Percentiles rank a stretch among this genome's conserved stretches.
Evolutionary conservation across 2,113 vertebrate species (phyloP).

Genomic region (Ginglymostoma cirratum): DNA sequence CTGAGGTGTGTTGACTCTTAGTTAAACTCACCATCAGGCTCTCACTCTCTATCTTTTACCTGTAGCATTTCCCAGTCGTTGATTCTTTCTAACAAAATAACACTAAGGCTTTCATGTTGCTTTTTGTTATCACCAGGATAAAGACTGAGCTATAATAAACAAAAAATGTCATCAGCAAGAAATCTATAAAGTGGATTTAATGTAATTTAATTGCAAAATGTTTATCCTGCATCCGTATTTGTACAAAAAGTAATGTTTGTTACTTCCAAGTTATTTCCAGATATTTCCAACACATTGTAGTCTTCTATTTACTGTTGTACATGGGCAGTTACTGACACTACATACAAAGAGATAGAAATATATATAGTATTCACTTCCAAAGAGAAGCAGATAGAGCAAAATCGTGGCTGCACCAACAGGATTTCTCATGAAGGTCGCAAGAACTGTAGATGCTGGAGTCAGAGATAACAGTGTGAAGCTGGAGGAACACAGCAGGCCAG

Average conservation of each 20-base stretch:
- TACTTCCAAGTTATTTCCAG: not conserved
- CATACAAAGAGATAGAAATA: not conserved
- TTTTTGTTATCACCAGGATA: not conserved
- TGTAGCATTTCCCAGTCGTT: not conserved
- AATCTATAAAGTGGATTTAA: not conserved
- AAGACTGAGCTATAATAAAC: not conserved
- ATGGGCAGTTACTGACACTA: not conserved
- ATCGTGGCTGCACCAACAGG: not conserved
- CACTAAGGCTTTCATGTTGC: not conserved
- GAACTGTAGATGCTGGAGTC: no score
- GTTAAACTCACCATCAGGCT: no score
- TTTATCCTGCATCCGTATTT: not conserved
- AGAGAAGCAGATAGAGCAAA: not conserved
- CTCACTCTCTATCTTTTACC: no score
- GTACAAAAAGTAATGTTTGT: not conserved
- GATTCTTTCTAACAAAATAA: not conserved
- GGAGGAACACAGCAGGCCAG: no score
- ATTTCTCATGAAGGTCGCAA: no score
- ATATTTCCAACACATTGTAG: not conserved
- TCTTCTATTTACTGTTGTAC: not conserved
- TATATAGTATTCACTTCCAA: not conserved
- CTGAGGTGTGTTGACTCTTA: no score
- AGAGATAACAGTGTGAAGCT: no score
- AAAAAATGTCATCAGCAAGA: not conserved
- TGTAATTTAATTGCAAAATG: not conserved